These are phyloP conservation scores for Scrobipalpa atriplicella DNA, from an alignment of 2,888 invertebrate genomes.

Conservation along the genomic window DNA sequence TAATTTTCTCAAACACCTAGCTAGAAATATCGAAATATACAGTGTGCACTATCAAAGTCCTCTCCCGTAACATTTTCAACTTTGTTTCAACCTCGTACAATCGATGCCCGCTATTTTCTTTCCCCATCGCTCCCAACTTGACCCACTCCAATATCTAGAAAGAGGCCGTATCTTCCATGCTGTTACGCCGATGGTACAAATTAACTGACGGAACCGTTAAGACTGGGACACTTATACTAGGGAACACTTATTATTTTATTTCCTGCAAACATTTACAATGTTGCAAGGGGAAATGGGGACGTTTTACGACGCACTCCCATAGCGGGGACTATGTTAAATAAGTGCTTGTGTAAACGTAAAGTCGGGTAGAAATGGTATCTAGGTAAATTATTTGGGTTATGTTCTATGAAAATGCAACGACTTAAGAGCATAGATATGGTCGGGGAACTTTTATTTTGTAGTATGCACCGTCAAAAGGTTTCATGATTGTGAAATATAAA, in stretches of 20 bases:
- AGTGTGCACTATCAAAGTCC: too few relatives aligned
- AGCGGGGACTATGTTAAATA: conserved; percentile 19
- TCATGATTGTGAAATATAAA: conserved; percentile 2
- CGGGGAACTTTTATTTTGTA: not conserved
- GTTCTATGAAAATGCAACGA: conserved; percentile 9
- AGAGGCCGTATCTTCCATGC: conserved; percentile 45
- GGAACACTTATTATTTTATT: conserved; percentile 28
- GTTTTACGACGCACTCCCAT: conserved; percentile 24
- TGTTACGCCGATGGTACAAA: conserved; percentile 55
- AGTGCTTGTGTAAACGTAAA: conserved; percentile 11
- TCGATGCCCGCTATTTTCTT: not conserved
- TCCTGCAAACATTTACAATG: conserved; percentile 28
- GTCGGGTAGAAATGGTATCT: conserved; percentile 18
- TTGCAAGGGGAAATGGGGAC: conserved; percentile 23
- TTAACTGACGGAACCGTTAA: conserved; percentile 53
- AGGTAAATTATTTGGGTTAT: conserved; percentile 17
- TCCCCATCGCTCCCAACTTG: conserved; percentile 4
- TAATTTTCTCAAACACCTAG: too few relatives aligned
- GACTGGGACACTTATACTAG: conserved; percentile 30
- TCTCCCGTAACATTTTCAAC: too few relatives aligned
- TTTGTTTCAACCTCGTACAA: too few relatives aligned
- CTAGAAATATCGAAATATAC: too few relatives aligned
- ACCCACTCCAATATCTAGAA: conserved; percentile 24
- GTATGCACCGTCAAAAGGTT: conserved; percentile 3
- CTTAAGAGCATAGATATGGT: not conserved